A percentile compares a stretch with the other conserved stretches of the same genome.
phyloP scores from a whole-genome alignment of 2,797 vertebrate species.

The Sebastes trivittatus region DNA sequence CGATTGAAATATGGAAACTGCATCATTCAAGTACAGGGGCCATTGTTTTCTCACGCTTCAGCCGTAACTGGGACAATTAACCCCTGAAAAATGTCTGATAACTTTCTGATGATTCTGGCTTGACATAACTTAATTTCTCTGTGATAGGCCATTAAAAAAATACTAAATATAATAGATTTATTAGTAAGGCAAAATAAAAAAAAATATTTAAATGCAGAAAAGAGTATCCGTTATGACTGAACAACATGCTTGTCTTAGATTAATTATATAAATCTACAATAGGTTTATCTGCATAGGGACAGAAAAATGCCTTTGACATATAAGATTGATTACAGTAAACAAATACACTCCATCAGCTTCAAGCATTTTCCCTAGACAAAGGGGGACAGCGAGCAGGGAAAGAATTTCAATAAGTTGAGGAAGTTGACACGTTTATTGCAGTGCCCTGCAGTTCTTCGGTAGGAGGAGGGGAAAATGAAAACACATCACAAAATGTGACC shows the following conservation, averaged over 20 bases:
- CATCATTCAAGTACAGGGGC: constrained; percentile 64
- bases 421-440: constrained; percentile 66
- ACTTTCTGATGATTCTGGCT: neutral
- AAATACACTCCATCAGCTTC: constrained; percentile 28
- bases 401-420: constrained; percentile 64
- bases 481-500: too few species aligned
- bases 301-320: constrained; percentile 12
- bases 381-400: constrained; percentile 34
- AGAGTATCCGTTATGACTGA: neutral
- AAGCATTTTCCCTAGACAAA: constrained; percentile 33
- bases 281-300: neutral
- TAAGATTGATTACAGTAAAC: constrained; percentile 23
- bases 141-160: neutral
- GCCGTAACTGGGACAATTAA: constrained; percentile 30
- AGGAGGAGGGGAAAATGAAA: constrained; percentile 12
- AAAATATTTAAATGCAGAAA: neutral
- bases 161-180: neutral
- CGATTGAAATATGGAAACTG: constrained; percentile 79
- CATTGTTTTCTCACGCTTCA: constrained; percentile 67
- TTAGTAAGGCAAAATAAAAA: neutral
- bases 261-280: neutral
- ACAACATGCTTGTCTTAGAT: neutral
- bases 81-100: constrained; percentile 24
- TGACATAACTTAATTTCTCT: constrained; percentile 1
- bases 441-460: constrained; percentile 37